These are phyloP conservation scores for Knipowitschia caucasica DNA, from an alignment of 2,797 vertebrate genomes.

Conservation along the genomic window DNA sequence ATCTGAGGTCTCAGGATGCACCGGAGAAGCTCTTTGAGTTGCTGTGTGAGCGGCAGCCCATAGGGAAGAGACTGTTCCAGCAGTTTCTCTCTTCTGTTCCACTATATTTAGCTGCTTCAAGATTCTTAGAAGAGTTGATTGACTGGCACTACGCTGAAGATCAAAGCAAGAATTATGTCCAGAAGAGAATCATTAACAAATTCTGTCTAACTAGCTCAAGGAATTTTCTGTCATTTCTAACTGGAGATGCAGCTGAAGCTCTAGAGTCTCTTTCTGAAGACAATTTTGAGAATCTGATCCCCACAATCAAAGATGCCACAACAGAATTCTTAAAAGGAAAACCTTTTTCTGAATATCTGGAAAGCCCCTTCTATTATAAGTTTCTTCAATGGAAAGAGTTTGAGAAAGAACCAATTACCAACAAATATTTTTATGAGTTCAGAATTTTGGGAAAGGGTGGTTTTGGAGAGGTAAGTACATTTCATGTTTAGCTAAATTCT, in stretches of 20 bases:
- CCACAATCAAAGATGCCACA: constrained; percentile 70
- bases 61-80: constrained; percentile 82
- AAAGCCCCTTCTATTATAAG: constrained; percentile 78
- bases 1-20: constrained; percentile 49
- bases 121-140: constrained; percentile 80
- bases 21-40: constrained; percentile 67
- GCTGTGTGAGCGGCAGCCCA: constrained; percentile 85
- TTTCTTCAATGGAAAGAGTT: constrained; percentile 88
- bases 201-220: constrained; percentile 71
- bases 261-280: constrained; percentile 64
- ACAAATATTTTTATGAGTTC: constrained; percentile 86
- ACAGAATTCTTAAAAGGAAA: constrained; percentile 75
- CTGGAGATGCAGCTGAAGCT: constrained; percentile 61
- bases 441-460: constrained; percentile 87
- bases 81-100: constrained; percentile 75
- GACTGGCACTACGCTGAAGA: constrained; percentile 79
- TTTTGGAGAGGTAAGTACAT: constrained; percentile 85
- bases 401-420: constrained; percentile 79
- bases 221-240: constrained; percentile 72
- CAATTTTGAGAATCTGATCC: constrained; percentile 60
- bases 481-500: background rate
- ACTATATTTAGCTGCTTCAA: constrained; percentile 60
- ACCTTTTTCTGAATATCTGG: constrained; percentile 82
- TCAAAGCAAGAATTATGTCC: constrained; percentile 52
- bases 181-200: constrained; percentile 68